Evolutionary conservation across 1,140 invertebrate genomes (phyloP).

Genomic region (Drosophila grimshawi): DNA sequence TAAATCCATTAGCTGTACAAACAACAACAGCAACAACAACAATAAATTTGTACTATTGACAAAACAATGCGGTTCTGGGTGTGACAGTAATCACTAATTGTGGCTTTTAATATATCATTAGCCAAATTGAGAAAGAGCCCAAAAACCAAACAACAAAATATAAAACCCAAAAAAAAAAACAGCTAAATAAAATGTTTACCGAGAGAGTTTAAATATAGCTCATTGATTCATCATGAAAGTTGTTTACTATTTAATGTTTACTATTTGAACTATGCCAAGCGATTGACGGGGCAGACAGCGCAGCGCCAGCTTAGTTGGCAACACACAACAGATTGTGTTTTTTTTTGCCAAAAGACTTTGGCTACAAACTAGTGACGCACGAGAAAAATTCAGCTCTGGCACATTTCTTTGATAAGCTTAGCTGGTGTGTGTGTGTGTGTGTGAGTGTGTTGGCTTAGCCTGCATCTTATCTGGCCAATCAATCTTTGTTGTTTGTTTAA

Average conservation of each 20-base stretch:
- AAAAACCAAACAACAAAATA: not conserved
- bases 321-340: slow-evolving; percentile 30
- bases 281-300: slow-evolving; percentile 57
- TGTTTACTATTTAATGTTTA: slow-evolving; percentile 17
- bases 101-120: slow-evolving; percentile 65
- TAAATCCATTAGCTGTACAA: slow-evolving; percentile 80
- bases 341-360: slow-evolving; percentile 65
- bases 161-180: not conserved
- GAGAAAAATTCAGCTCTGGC: slow-evolving; percentile 46
- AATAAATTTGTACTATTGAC: slow-evolving; percentile 67
- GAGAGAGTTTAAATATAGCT: slow-evolving; percentile 5
- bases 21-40: slow-evolving; percentile 43
- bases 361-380: slow-evolving; percentile 65
- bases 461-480: slow-evolving; percentile 81
- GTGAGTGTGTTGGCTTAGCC: slow-evolving; percentile 39
- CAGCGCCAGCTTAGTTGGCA: slow-evolving; percentile 74
- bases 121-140: slow-evolving; percentile 18
- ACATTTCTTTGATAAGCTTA: slow-evolving; percentile 74
- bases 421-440: slow-evolving; percentile 11
- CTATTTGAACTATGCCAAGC: slow-evolving; percentile 16
- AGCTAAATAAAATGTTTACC: not conserved
- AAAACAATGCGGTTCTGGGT: slow-evolving; percentile 56
- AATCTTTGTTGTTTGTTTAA: slow-evolving; percentile 82
- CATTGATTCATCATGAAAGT: slow-evolving; percentile 24
- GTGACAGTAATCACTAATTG: slow-evolving; percentile 72